Conservation (phyloP, 2,888 invertebrate genomes). For the Rotaria sp. region DNA sequence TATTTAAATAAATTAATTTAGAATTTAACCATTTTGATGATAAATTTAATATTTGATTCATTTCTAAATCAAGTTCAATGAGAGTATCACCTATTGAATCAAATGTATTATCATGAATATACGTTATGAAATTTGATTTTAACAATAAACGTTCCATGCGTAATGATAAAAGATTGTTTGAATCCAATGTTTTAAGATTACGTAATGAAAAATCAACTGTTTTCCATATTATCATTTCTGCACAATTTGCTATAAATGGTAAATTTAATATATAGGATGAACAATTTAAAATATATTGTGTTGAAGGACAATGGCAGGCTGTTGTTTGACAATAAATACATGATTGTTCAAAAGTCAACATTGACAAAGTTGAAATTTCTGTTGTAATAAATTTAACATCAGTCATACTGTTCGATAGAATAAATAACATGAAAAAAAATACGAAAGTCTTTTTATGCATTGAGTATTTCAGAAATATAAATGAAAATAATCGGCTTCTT, state of each 20-base stretch:
- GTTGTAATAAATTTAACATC: neutral
- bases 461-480: neutral
- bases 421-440: neutral
- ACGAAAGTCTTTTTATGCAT: neutral
- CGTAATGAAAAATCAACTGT: slow-evolving; percentile 11
- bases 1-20: neutral
- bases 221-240: neutral
- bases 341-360: neutral
- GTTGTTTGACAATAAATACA: neutral
- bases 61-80: neutral
- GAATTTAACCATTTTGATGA: slow-evolving; percentile 1
- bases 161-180: neutral
- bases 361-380: neutral
- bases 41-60: neutral
- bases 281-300: neutral
- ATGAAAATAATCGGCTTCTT: neutral
- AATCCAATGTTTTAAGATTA: neutral
- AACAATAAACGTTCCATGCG: slow-evolving; percentile 15
- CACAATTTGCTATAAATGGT: neutral
- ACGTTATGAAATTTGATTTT: neutral
- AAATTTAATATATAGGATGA: neutral
- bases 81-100: neutral
- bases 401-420: neutral
- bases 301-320: neutral
- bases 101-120: neutral